Evolutionary conservation across 2,888 invertebrate genomes (phyloP).

Genomic region (Oeneis ivallda): DNA sequence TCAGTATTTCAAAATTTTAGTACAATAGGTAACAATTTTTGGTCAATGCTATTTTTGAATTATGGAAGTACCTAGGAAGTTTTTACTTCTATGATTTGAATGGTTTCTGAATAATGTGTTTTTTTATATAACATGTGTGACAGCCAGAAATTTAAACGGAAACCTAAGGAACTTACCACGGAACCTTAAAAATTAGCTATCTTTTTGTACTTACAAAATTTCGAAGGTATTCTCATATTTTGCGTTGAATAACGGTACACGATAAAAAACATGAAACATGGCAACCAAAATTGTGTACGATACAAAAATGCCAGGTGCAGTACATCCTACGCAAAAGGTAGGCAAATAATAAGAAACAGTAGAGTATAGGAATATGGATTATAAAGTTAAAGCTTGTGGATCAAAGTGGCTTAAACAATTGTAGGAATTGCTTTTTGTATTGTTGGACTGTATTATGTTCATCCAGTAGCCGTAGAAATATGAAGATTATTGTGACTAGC

Average conservation of each 20-base stretch:
- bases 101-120: no score
- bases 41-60: no score
- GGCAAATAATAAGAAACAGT: neutral
- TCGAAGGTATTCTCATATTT: constrained; percentile 6
- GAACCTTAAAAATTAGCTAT: neutral
- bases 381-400: neutral
- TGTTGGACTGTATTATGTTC: constrained; percentile 7
- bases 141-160: no score
- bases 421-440: neutral
- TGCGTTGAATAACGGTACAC: constrained; percentile 17
- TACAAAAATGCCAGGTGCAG: constrained; percentile 22
- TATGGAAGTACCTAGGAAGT: no score
- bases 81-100: no score
- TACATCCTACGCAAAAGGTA: constrained; percentile 11
- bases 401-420: neutral
- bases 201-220: neutral
- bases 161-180: neutral
- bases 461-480: constrained; percentile 12
- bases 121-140: no score
- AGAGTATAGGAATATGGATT: constrained; percentile 4
- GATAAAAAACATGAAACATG: constrained; percentile 26
- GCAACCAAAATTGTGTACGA: constrained; percentile 25
- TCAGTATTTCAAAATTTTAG: no score
- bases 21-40: no score
- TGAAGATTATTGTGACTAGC: constrained; percentile 19